Evolutionary conservation across 2,113 vertebrate species (phyloP).

Genomic region (Callipepla squamata): DNA sequence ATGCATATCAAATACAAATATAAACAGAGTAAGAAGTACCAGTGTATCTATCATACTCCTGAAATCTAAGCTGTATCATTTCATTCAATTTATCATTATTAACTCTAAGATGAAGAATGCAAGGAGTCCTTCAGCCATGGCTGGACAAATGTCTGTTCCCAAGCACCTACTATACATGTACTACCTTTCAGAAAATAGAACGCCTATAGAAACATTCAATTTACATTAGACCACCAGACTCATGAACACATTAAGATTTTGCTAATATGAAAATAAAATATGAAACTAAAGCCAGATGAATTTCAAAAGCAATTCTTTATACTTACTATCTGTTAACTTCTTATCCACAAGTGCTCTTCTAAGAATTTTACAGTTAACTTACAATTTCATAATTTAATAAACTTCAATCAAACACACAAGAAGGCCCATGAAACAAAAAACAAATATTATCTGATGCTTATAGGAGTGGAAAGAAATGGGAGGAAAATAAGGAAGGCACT

Average conservation of each 20-base stretch:
- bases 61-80: background rate
- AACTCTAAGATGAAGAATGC: background rate
- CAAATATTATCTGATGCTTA: background rate
- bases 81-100: background rate
- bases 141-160: background rate
- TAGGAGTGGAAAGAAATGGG: background rate
- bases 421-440: background rate
- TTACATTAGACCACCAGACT: background rate
- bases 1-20: background rate
- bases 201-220: background rate
- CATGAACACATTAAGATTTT: background rate
- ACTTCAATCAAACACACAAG: background rate
- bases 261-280: background rate
- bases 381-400: background rate
- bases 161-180: background rate
- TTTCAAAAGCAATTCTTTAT: background rate
- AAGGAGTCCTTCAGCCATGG: background rate
- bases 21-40: background rate
- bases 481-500: background rate
- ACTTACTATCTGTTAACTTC: background rate
- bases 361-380: too few relatives aligned
- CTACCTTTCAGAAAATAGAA: background rate
- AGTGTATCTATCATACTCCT: background rate
- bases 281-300: background rate
- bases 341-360: background rate